Percentiles rank a stretch among this genome's conserved stretches.
These are phyloP conservation scores for Baccha elongata DNA, from an alignment of 2,888 invertebrate genomes.

Conservation along the genomic window DNA sequence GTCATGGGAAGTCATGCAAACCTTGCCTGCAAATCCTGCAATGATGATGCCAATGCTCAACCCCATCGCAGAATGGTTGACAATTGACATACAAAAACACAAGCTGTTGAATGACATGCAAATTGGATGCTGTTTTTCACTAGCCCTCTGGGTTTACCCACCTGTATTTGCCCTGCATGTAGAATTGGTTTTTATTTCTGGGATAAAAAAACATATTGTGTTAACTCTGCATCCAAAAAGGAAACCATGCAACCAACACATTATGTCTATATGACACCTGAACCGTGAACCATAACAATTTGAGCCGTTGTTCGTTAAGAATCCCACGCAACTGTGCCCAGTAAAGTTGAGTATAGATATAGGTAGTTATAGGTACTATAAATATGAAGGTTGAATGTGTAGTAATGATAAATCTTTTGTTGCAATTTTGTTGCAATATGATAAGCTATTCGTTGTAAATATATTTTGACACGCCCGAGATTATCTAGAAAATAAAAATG, in stretches of 20 bases:
- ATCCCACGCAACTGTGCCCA: background rate
- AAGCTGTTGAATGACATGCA: background rate
- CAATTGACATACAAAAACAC: no score
- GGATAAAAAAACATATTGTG: background rate
- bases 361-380: no score
- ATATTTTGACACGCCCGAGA: no score
- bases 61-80: background rate
- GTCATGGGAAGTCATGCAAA: background rate
- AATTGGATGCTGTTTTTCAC: background rate
- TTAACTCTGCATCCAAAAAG: background rate
- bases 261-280: background rate
- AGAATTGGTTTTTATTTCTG: background rate
- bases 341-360: background rate
- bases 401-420: no score
- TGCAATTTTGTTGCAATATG: no score
- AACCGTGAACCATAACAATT: background rate
- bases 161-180: background rate
- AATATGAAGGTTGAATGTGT: no score
- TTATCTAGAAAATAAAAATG: no score
- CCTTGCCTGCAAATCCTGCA: background rate
- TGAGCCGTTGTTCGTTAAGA: background rate
- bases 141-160: background rate
- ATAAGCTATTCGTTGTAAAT: no score
- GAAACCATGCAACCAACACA: background rate
- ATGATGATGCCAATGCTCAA: background rate